Percentiles rank a stretch among this genome's conserved stretches.
These are phyloP conservation scores for Apocheima hispidaria DNA, from an alignment of 2,888 invertebrate species.

Conservation along the genomic window DNA sequence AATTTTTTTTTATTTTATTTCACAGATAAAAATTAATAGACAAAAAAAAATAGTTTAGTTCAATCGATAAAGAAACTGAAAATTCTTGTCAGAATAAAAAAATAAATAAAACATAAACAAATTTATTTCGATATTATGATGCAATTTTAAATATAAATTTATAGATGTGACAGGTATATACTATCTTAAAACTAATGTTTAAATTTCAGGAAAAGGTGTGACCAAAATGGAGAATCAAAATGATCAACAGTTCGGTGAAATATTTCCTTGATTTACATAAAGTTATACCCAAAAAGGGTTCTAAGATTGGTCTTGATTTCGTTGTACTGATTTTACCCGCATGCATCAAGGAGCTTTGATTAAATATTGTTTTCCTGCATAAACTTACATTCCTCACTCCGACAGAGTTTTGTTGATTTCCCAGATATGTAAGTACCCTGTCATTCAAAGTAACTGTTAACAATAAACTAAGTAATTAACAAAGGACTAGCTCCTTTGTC, in stretches of 20 bases:
- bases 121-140: not conserved
- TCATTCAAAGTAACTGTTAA: no score
- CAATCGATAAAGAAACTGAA: no score
- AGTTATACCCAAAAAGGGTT: not conserved
- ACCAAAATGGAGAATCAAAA: not conserved
- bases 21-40: no score
- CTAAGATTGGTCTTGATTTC: not conserved
- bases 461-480: no score
- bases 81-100: no score
- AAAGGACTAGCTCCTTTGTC: no score
- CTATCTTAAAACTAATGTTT: no score
- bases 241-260: not conserved
- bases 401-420: not conserved
- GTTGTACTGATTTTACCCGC: slow-evolving; percentile 1
- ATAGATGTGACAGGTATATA: not conserved
- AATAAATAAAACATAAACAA: not conserved
- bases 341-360: not conserved
- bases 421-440: not conserved
- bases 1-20: no score
- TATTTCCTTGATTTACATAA: not conserved
- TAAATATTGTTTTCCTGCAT: slow-evolving; percentile 1
- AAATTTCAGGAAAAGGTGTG: not conserved
- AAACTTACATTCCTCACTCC: not conserved
- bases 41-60: no score
- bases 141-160: not conserved